Evolutionary conservation across 2,113 vertebrate genomes (phyloP), one percentile per base, ranked within the genome.

Genomic region (Python bivittatus): DNA sequence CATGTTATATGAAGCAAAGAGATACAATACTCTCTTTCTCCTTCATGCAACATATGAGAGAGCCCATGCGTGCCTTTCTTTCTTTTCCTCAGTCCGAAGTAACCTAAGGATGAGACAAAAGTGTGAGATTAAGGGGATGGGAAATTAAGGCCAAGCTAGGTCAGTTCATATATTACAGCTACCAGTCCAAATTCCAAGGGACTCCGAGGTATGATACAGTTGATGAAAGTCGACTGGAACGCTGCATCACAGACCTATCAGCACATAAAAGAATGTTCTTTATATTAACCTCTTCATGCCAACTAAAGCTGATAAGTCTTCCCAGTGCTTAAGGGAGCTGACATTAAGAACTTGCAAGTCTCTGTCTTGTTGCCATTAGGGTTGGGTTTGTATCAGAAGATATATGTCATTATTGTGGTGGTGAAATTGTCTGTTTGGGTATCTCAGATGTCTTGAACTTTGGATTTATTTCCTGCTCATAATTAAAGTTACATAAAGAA

Each of bases 171-270:
- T 88, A 88, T 93, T 93, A 88, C 79, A 52, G 42, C 84, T 84
- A 54, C 90, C 86, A 56, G 86, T 61, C 92, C 91, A 91, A 93
- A 91, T 91, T 93, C 91, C 92, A 91, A 93, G 92, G 92, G 92
- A 93, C 72, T 56, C 84, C 1, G 52, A 17, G 57, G 48, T 84
- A 88, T 85, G 90, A 93, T 91, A 88, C 68, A 85, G 57, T 91
- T 91, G 90, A 89, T 93, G 92, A 91, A 91, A 90, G 84, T 57
- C 89, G n/a, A 22, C n/a, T 53, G 68, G 33, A 53, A 56, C 2
- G 44, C 87, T 11, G 22, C 72, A 91, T 91, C 54, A 5, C 86
- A 27, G 83, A 57, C 48, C 86, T 84, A 88, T 85, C 90, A 33
- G 56, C 87, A 68, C 92, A 91, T 88, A 91, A 91, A 93, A 58